These are phyloP conservation scores for Stenopsyche tienmushanensis DNA, from an alignment of 1,140 invertebrate species.

Conservation along the genomic window DNA sequence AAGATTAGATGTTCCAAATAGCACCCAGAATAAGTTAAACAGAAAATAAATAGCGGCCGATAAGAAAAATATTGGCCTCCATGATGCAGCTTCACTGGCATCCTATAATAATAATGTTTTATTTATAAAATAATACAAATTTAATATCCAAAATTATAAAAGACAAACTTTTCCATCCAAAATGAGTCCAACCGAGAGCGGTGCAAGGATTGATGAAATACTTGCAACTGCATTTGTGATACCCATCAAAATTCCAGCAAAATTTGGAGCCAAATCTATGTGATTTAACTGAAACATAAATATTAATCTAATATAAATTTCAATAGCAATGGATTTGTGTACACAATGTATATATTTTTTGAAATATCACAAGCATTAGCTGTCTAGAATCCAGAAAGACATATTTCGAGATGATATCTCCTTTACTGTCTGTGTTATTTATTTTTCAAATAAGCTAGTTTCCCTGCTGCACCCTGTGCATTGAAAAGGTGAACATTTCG, in stretches of 20 bases:
- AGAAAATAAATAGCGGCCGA: conserved; percentile 55
- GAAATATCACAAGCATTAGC: too few species aligned
- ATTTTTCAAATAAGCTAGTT: too few species aligned
- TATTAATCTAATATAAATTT: too few species aligned
- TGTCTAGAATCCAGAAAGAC: too few species aligned
- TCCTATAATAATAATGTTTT: conserved; percentile 43
- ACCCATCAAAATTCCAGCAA: conserved; percentile 74
- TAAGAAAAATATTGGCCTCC: conserved; percentile 62
- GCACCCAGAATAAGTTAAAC: conserved; percentile 55
- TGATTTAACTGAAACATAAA: conserved; percentile 68
- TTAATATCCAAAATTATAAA: too few species aligned
- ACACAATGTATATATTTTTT: too few species aligned
- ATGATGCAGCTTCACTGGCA: conserved; percentile 48
- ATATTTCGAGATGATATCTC: too few species aligned
- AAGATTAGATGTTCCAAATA: conserved; percentile 52
- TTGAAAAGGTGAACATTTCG: too few species aligned
- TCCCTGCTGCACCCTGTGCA: too few species aligned
- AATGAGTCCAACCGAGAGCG: conserved; percentile 23
- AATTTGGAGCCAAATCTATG: conserved; percentile 75
- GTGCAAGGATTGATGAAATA: conserved; percentile 66
- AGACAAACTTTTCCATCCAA: conserved; percentile 31
- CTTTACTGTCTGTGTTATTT: too few species aligned
- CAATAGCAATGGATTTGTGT: too few species aligned
- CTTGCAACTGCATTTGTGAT: conserved; percentile 76
- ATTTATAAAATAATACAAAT: not conserved